Evolutionary conservation across 2,888 invertebrate species (phyloP), one percentile per base, ranked within the genome.

Genomic region (Metacarcinus magister): DNA sequence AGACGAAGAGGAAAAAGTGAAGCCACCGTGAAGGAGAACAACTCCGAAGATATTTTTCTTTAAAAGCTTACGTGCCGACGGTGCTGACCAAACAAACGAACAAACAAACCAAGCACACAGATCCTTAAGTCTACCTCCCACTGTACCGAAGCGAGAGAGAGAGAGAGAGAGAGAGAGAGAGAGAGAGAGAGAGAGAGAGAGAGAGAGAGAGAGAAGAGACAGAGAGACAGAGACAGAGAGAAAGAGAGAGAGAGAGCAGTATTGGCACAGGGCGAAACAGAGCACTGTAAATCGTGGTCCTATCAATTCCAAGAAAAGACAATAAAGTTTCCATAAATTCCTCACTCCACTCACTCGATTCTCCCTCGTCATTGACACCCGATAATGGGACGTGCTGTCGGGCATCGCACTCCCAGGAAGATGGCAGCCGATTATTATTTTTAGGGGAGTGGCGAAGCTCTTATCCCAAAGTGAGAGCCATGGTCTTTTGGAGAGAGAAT

Each of bases 291-390:
- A 60, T 60, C 60, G 60, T 60, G 54, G 60, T 16, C 60, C 60
- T 60, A 60, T 60, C 60, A 60, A 60, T 60, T 60, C 19, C 60
- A 60, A 75, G 75, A n/a, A 75, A 75, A 75, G 75, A 75, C n/a
- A 75, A 75, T 75, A 60, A 60, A 75, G 75, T 75, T 75, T 28
- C 75, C 75, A 28, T 60, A 60, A 60, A 60, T 60, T 60, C 16
- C 16, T 60, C 60, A 60, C 60, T 60, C 19, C 5, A 60, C 60
- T 13, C 16, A 19, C 60, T 60, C 10, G 8, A 23, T 60, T 28
- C 75, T 28, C 28, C 75, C 28, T 10, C 75, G 3, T 75, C 75
- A 28, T 3, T 75, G 75, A 3, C 75, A n/a, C 75, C 28, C 75
- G 28, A 75, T 75, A 75, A 28, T 75, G 75, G 60, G 60, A 5